Percentiles rank a stretch among this genome's conserved stretches.
Conservation (phyloP, 2,888 invertebrate species). For the Muschampia plurimacula region DNA sequence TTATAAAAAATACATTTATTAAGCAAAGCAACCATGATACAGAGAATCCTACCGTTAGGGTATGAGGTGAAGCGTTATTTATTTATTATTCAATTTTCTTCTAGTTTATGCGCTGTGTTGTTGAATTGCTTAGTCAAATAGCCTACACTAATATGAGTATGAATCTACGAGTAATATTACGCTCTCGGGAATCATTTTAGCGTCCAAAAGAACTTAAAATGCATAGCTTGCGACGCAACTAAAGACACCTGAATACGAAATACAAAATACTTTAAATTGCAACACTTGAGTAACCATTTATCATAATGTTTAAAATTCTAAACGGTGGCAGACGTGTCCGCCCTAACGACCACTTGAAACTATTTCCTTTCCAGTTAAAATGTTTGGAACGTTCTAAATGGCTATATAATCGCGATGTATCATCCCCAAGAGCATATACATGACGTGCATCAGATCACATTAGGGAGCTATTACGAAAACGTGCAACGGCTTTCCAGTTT, state of each 20-base stretch:
- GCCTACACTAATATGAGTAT: neutral
- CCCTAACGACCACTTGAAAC: slow-evolving; percentile 64
- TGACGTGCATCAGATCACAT: slow-evolving; percentile 50
- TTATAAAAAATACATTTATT: too few species aligned
- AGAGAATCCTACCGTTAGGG: too few species aligned
- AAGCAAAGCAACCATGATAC: too few species aligned
- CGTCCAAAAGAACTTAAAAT: slow-evolving; percentile 26
- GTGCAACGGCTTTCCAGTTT: slow-evolving; percentile 45
- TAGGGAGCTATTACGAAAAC: slow-evolving; percentile 49
- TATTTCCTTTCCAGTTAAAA: slow-evolving; percentile 57
- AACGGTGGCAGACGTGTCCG: slow-evolving; percentile 60
- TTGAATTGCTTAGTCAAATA: neutral
- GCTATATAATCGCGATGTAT: slow-evolving; percentile 72
- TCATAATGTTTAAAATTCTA: slow-evolving; percentile 55
- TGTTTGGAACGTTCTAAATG: slow-evolving; percentile 67
- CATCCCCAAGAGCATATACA: slow-evolving; percentile 53
- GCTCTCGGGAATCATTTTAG: neutral
- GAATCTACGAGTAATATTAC: neutral
- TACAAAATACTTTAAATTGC: slow-evolving; percentile 31
- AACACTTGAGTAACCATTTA: slow-evolving; percentile 47
- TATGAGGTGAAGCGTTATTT: too few species aligned
- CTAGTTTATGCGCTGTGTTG: neutral
- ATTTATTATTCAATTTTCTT: too few species aligned
- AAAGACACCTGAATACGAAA: slow-evolving; percentile 23
- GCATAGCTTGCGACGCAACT: slow-evolving; percentile 24